Evolutionary conservation across 2,797 vertebrate species (phyloP).

Genomic region (Strix occidentalis): DNA sequence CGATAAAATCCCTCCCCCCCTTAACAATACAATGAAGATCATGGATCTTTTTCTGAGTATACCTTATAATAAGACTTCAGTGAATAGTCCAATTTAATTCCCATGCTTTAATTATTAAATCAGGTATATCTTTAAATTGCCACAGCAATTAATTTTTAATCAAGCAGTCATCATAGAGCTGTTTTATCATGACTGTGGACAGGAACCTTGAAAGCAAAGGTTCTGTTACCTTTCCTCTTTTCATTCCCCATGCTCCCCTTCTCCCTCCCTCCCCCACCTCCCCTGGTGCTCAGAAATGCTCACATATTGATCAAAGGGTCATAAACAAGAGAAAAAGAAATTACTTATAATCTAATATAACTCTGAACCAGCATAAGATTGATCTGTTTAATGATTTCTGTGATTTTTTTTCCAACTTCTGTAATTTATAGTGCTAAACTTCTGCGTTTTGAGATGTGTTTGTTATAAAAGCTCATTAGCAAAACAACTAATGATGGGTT

Average conservation of each 20-base stretch:
- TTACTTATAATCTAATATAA: background rate
- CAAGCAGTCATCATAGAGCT: background rate
- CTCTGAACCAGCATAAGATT: background rate
- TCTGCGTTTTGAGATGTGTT: background rate
- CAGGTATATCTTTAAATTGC: background rate
- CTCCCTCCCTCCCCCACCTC: background rate
- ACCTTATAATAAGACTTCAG: background rate
- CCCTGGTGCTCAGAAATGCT: background rate
- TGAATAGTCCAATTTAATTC: background rate
- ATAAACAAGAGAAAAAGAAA: background rate
- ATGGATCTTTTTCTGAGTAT: background rate
- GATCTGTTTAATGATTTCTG: background rate
- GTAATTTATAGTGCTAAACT: background rate
- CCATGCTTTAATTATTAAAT: conserved; percentile 14
- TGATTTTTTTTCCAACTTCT: background rate
- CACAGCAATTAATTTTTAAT: conserved; percentile 36
- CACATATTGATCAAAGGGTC: background rate
- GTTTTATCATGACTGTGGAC: background rate
- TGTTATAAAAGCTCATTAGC: background rate
- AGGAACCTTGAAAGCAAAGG: background rate
- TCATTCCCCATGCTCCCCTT: background rate
- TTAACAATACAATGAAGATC: background rate
- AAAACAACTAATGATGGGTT: background rate
- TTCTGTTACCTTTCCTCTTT: background rate
- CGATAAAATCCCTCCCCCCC: background rate